phyloP scores from a whole-genome alignment of 2,888 invertebrate genomes.

The Drosophila quinaria region DNA sequence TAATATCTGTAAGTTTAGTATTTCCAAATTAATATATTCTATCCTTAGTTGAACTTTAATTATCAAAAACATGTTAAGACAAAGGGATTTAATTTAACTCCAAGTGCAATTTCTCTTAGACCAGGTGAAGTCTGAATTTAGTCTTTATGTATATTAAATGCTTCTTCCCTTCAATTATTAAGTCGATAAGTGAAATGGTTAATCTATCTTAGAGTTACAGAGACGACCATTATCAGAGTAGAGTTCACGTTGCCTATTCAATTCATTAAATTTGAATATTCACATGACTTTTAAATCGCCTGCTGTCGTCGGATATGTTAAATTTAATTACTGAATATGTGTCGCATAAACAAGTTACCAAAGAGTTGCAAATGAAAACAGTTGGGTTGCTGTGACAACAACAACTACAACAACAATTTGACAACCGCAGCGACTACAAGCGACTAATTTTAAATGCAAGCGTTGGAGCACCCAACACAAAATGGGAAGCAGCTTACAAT shows the following conservation, averaged over 20 bases:
- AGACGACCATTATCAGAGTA: background rate
- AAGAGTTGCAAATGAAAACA: constrained; percentile 67
- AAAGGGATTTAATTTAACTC: background rate
- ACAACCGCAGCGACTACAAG: constrained; percentile 75
- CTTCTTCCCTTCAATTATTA: background rate
- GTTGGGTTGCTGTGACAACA: constrained; percentile 41
- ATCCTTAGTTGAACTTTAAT: background rate
- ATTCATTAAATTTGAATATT: constrained; percentile 54
- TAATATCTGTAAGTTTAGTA: background rate
- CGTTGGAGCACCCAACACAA: constrained; percentile 45
- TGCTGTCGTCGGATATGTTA: constrained; percentile 52
- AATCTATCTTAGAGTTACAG: background rate
- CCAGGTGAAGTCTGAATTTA: background rate
- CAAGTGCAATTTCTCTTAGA: background rate
- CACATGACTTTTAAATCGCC: constrained; percentile 42
- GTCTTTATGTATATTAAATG: background rate
- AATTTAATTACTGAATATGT: constrained; percentile 69
- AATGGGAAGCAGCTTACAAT: constrained; percentile 49
- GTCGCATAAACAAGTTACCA: constrained; percentile 59
- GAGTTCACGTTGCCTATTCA: background rate
- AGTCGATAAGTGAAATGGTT: constrained; percentile 1
- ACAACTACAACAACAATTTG: constrained; percentile 46
- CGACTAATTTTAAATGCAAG: constrained; percentile 76
- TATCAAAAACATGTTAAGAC: background rate
- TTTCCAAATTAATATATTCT: background rate